A percentile compares a stretch with the other conserved stretches of the same genome.
These are phyloP conservation scores for Alligator mississippiensis DNA, from an alignment of 2,113 vertebrate genomes.

Conservation along the genomic window DNA sequence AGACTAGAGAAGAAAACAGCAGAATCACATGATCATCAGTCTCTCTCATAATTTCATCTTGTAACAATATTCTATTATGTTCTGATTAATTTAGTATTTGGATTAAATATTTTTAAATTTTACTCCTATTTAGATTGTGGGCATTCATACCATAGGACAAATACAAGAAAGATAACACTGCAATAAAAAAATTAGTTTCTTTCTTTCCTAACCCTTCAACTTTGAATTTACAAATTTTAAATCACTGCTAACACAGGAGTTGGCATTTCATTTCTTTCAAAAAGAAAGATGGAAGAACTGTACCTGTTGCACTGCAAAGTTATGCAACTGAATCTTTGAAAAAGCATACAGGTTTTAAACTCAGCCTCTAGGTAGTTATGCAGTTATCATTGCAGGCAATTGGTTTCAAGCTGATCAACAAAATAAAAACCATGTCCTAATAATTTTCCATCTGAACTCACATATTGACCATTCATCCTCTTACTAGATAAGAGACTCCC, in stretches of 20 bases:
- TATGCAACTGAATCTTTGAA: background rate
- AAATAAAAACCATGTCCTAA: too few species aligned
- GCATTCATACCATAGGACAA: background rate
- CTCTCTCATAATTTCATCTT: background rate
- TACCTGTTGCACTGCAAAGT: background rate
- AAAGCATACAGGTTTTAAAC: background rate
- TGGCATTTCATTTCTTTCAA: background rate
- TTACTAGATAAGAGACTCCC: background rate
- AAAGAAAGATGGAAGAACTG: background rate
- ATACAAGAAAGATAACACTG: background rate
- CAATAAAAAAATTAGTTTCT: background rate
- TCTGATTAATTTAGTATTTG: too few species aligned
- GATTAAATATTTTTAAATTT: too few species aligned
- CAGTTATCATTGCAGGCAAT: background rate
- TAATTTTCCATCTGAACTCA: background rate
- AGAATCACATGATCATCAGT: background rate
- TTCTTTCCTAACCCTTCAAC: background rate
- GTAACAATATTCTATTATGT: too few species aligned
- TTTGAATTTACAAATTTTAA: background rate
- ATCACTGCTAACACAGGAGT: background rate
- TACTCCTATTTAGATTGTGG: too few species aligned
- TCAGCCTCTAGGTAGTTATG: background rate
- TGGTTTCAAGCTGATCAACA: too few species aligned
- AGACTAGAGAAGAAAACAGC: background rate
- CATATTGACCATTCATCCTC: background rate